phyloP scores from a whole-genome alignment of 2,113 vertebrate genomes.

The Poeciliopsis turrubarensis region DNA sequence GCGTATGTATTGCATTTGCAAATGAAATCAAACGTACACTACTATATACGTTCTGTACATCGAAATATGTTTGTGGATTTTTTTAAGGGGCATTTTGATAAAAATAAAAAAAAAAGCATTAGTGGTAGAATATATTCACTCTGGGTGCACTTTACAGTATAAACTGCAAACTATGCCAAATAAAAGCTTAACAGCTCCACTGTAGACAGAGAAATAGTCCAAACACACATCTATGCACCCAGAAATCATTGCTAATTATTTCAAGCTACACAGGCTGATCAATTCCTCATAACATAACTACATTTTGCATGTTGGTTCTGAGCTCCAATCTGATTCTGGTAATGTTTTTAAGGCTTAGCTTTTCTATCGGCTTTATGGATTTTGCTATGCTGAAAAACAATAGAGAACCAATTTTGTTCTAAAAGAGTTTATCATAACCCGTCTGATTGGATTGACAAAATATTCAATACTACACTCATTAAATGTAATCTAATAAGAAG shows the following conservation, averaged over 20 bases:
- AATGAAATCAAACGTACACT: background rate
- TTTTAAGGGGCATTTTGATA: conserved; percentile 2
- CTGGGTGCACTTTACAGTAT: background rate
- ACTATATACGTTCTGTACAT: background rate
- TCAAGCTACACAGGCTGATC: conserved; percentile 92
- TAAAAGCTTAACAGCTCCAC: conserved; percentile 46
- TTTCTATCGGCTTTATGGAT: conserved; percentile 88
- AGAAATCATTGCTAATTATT: conserved; percentile 95
- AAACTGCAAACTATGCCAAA: conserved; percentile 26
- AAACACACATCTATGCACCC: conserved; percentile 38
- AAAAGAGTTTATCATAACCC: conserved; percentile 74
- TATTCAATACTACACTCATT: conserved; percentile 73
- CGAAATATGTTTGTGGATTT: background rate
- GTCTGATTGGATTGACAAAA: conserved; percentile 73
- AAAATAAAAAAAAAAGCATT: conserved; percentile 14
- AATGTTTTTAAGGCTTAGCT: conserved; percentile 90
- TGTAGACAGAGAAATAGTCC: conserved; percentile 23
- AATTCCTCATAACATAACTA: conserved; percentile 91
- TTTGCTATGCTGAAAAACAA: conserved; percentile 82
- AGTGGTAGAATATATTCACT: background rate
- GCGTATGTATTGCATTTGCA: background rate
- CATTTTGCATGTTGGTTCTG: conserved; percentile 85
- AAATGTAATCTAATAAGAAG: conserved; percentile 71
- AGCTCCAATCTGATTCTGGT: conserved; percentile 89
- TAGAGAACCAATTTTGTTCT: conserved; percentile 78